A percentile compares a stretch with the other conserved stretches of the same genome.
Evolutionary conservation across 35 echinoderm and acorn worm species (phyloP).

Genomic region (Ophiothrix spiculata): DNA sequence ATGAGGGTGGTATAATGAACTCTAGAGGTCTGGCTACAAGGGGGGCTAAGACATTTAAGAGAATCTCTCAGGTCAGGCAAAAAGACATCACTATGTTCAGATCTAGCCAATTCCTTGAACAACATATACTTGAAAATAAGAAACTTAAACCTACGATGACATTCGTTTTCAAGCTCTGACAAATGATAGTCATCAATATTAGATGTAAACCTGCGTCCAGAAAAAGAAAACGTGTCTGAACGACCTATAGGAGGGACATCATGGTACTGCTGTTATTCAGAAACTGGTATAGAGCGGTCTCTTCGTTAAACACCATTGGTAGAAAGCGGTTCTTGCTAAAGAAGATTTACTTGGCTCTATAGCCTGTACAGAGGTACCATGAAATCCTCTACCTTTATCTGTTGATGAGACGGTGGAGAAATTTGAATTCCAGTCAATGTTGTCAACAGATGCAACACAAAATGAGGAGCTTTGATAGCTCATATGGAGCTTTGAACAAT

Average conservation of each 20-base stretch:
- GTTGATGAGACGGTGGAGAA: slow-evolving; percentile 21
- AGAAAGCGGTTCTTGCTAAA: background rate
- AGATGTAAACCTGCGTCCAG: background rate
- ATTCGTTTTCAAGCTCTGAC: no score
- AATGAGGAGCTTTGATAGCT: slow-evolving; percentile 26
- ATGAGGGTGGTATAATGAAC: background rate
- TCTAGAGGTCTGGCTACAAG: background rate
- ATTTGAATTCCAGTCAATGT: slow-evolving; percentile 21
- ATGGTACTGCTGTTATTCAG: background rate
- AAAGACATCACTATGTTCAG: background rate
- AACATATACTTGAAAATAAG: background rate
- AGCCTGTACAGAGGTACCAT: slow-evolving; percentile 59
- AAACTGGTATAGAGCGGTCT: background rate
- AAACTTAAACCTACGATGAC: background rate
- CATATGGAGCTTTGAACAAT: slow-evolving; percentile 18
- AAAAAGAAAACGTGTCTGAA: background rate
- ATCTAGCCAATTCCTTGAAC: background rate
- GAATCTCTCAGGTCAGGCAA: background rate
- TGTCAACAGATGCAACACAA: slow-evolving; percentile 36
- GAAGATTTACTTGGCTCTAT: slow-evolving; percentile 27
- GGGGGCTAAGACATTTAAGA: background rate
- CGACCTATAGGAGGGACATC: background rate
- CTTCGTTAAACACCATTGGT: no score
- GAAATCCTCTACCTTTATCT: slow-evolving; percentile 31
- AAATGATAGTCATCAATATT: background rate